Evolutionary conservation across 2,113 vertebrate species (phyloP).

Genomic region (Poeciliopsis occidentalis): DNA sequence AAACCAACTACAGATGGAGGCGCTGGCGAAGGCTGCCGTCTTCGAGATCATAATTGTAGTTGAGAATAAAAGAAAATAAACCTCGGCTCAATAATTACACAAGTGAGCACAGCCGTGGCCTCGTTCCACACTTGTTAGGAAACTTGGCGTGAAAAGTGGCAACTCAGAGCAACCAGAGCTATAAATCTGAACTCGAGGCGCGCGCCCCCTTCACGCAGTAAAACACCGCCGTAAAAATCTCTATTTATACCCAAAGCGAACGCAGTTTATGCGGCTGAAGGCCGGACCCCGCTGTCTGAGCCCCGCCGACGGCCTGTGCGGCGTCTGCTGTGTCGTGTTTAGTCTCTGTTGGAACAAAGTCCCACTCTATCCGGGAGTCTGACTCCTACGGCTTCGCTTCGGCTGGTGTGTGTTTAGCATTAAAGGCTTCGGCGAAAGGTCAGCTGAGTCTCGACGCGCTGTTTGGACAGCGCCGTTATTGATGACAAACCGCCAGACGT

Average conservation of each 20-base stretch:
- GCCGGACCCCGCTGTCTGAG: slow-evolving; percentile 22
- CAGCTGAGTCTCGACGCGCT: background rate
- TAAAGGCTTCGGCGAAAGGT: background rate
- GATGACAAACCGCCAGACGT: background rate
- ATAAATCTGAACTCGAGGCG: slow-evolving; percentile 43
- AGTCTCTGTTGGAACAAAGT: slow-evolving; percentile 23
- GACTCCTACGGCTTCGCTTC: background rate
- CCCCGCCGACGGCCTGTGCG: background rate
- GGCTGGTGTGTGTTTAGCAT: background rate
- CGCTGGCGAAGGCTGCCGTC: background rate
- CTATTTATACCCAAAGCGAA: slow-evolving; percentile 53
- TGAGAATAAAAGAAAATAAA: background rate
- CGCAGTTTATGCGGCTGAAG: slow-evolving; percentile 15
- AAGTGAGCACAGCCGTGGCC: slow-evolving; percentile 38
- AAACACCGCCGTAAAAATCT: slow-evolving; percentile 39
- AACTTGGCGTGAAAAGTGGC: slow-evolving; percentile 35
- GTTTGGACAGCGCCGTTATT: background rate
- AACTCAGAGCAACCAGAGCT: slow-evolving; percentile 34
- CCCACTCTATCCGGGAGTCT: background rate
- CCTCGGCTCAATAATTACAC: background rate
- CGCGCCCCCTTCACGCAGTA: slow-evolving; percentile 34
- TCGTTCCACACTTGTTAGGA: slow-evolving; percentile 58
- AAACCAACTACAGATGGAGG: too few species aligned
- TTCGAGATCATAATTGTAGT: background rate
- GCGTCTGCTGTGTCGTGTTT: slow-evolving; percentile 5